Base-by-base conservation (phyloP, 2,797 vertebrate species). In the Rhadinocentrus ornatus region DNA sequence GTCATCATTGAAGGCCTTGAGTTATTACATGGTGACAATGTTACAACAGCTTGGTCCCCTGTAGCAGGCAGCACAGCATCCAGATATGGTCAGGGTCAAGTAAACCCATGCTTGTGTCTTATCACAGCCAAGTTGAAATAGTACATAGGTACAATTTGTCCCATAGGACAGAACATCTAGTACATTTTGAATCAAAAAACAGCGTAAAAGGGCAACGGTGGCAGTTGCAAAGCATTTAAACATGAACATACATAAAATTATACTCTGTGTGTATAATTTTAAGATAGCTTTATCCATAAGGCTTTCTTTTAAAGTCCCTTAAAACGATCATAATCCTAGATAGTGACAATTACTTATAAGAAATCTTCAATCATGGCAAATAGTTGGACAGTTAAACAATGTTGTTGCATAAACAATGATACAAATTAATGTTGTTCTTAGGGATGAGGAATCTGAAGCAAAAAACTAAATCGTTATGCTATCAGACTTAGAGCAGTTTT, bases 11-110 rank as follows among this genome's bases (percentile, higher is more conserved):
- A 58, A 66, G 54, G 70, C 67, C 7, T 3, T 82, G 80, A 91
- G 62, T 86, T 92, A 92, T 87, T 80, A 75, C 48, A 24, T 78
- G 80, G 70, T 82, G 89, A 88, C 89, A 93, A 66, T 71, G 75
- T 89, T 81, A 83, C 69, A 82, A 77, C 83, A 79, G 75, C 56
- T 62, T 27, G 4, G 68, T 22, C 63, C 53, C 20, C 64, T 59
- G 68, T 53, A 71, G 62, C 77, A 62, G 71, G 66, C 77, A 67
- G 69, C 29, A n/a, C 54, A 15, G 66, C 9, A 2, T 83, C 79
- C 81, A 62, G 77, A 84, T 81, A 84, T 81, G 66, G 76, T 69
- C 62, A 4, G 80, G 78, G 82, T 90, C 86, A 88, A 77, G 67
- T 75, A 78, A 83, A 87, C 75, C 67, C 50, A 74, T 65, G 71